Evolutionary conservation across 2,113 vertebrate genomes (phyloP).

Genomic region (Oreochromis niloticus): DNA sequence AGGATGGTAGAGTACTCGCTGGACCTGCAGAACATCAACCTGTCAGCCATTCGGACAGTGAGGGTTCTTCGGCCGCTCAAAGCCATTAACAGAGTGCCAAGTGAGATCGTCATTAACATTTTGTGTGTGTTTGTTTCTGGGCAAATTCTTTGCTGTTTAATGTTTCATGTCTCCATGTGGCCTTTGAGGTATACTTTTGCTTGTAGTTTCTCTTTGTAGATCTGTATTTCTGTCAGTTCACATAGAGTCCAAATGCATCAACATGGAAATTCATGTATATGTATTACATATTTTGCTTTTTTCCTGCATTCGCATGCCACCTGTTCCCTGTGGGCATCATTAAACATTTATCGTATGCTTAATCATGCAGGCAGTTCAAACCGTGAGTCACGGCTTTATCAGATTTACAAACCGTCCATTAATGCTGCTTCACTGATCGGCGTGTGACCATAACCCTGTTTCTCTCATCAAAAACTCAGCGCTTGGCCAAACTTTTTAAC

Average conservation of each 20-base stretch:
- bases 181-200: background rate
- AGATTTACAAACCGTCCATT: constrained; percentile 38
- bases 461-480: constrained; percentile 21
- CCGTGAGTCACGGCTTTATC: constrained; percentile 34
- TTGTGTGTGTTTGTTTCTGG: background rate
- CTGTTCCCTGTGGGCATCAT: constrained; percentile 7
- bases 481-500: constrained; percentile 20
- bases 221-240: constrained; percentile 6
- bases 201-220: background rate
- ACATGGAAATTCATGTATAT: constrained; percentile 3
- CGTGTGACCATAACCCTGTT: constrained; percentile 7
- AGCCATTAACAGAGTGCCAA: constrained; percentile 98
- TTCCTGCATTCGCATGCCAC: background rate
- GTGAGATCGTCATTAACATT: constrained; percentile 73
- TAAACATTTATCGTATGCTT: constrained; percentile 29
- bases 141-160: background rate
- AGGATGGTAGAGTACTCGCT: constrained; percentile 98
- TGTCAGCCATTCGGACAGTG: constrained; percentile 95
- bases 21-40: constrained; percentile 97
- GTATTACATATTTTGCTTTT: background rate
- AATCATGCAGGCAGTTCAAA: constrained; percentile 11
- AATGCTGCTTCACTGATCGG: constrained; percentile 41
- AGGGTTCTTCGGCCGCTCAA: constrained; percentile 93
- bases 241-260: constrained; percentile 3
- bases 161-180: background rate